Conservation (phyloP, 53 echinoderm and acorn worm species). For the Henricia sp. region DNA sequence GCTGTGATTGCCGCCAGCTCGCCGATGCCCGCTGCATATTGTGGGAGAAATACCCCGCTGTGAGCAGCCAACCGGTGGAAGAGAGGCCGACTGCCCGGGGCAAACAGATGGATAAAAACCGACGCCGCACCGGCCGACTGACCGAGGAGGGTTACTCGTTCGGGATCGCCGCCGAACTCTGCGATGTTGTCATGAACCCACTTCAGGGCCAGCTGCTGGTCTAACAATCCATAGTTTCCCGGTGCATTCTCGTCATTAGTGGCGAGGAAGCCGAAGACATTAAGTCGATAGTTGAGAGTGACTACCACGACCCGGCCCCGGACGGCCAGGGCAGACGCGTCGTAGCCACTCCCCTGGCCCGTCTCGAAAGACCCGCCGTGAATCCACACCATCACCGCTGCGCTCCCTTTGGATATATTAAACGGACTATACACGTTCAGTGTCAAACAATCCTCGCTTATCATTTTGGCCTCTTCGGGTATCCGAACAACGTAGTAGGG, state of each 20-base stretch:
- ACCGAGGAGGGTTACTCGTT: conserved; percentile 79
- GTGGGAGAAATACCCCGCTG: conserved; percentile 21
- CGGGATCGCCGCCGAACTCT: conserved; percentile 82
- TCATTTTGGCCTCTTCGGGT: conserved; percentile 13
- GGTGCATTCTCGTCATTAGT: conserved; percentile 66
- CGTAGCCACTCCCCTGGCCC: conserved; percentile 32
- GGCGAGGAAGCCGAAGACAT: conserved; percentile 36
- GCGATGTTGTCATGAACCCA: conserved; percentile 86
- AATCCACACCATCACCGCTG: conserved; percentile 43
- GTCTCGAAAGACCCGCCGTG: conserved; percentile 34
- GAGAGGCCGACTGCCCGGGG: conserved; percentile 60
- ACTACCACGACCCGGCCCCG: conserved; percentile 32
- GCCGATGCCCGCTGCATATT: conserved; percentile 16
- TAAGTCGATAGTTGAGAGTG: conserved; percentile 45
- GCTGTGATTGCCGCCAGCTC: conserved; percentile 63
- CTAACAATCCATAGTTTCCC: conserved; percentile 85
- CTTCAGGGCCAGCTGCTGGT: conserved; percentile 80
- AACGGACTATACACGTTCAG: conserved; percentile 79
- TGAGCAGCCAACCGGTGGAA: conserved; percentile 76
- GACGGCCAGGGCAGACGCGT: conserved; percentile 38
- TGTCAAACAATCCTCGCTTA: conserved; percentile 80
- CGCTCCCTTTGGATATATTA: conserved; percentile 22
- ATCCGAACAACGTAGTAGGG: conserved; percentile 21
- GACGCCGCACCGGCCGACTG: conserved; percentile 79
- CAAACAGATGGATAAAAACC: conserved; percentile 68